Evolutionary conservation across 2,113 vertebrate genomes (phyloP).

Genomic region (Leptobrachium ailaonicum): DNA sequence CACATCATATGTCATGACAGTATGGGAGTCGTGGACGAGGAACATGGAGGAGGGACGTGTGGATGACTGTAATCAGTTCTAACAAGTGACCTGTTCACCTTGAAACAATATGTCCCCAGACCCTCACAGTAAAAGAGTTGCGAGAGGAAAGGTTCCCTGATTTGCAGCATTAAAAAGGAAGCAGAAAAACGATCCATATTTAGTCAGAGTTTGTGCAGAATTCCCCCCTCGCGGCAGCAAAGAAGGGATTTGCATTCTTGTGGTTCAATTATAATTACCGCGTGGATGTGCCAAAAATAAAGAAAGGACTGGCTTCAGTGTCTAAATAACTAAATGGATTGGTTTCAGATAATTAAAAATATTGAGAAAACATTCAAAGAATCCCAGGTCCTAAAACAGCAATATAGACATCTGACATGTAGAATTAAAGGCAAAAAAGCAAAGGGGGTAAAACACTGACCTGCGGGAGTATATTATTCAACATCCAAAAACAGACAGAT

Average conservation of each 20-base stretch:
- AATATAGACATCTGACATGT: too few species aligned
- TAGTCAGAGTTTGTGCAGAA: slow-evolving; percentile 23
- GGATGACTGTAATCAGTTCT: background rate
- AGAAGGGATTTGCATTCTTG: slow-evolving; percentile 41
- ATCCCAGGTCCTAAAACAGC: background rate
- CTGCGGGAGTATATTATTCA: too few species aligned
- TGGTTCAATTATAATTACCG: slow-evolving; percentile 35
- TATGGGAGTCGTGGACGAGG: background rate
- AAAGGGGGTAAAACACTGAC: too few species aligned
- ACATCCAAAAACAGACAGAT: too few species aligned
- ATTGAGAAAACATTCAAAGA: background rate
- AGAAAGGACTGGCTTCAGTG: background rate
- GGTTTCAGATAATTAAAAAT: background rate
- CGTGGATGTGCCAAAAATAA: slow-evolving; percentile 21
- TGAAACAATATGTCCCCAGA: too few species aligned
- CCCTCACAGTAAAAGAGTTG: background rate
- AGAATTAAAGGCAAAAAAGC: too few species aligned
- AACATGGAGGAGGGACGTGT: background rate
- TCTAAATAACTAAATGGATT: slow-evolving; percentile 1
- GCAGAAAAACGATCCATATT: slow-evolving; percentile 28
- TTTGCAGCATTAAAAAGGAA: background rate
- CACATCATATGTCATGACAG: background rate
- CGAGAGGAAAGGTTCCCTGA: background rate
- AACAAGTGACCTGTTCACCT: background rate
- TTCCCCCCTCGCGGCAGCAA: background rate